Conservation (phyloP, 1,140 invertebrate species). For the Zeugodacus cucurbitae region DNA sequence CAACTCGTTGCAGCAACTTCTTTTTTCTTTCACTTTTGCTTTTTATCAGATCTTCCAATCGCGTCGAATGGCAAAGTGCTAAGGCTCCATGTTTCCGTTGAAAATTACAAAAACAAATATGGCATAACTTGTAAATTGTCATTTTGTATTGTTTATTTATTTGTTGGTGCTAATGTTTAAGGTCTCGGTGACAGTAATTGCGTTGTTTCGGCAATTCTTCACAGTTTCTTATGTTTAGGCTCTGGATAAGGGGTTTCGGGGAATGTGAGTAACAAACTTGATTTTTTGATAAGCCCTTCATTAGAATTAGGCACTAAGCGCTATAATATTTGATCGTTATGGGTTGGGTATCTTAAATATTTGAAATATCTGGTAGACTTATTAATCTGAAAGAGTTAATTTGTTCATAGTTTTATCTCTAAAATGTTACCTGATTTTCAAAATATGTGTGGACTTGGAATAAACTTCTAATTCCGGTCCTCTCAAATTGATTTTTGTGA, state of each 20-base stretch:
- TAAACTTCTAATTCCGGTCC: too few species aligned
- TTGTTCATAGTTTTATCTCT: too few species aligned
- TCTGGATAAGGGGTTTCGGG: background rate
- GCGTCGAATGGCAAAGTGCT: background rate
- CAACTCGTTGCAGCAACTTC: background rate
- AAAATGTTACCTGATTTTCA: too few species aligned
- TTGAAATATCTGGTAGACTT: too few species aligned
- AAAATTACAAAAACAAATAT: background rate
- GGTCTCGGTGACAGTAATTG: background rate
- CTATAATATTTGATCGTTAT: too few species aligned
- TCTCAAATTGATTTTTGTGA: too few species aligned
- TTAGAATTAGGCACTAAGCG: too few species aligned
- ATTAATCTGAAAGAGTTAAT: too few species aligned
- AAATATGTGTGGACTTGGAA: too few species aligned
- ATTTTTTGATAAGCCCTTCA: background rate
- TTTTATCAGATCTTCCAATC: background rate
- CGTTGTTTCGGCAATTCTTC: background rate
- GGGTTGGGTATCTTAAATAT: too few species aligned
- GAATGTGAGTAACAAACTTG: background rate
- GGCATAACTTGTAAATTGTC: background rate
- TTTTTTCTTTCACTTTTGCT: background rate
- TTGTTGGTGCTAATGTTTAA: background rate
- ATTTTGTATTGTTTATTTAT: background rate
- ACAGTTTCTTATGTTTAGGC: background rate
- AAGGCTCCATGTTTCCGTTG: background rate